Evolutionary conservation across 2,888 invertebrate species (phyloP).

Genomic region (Pediacus dermestoides): DNA sequence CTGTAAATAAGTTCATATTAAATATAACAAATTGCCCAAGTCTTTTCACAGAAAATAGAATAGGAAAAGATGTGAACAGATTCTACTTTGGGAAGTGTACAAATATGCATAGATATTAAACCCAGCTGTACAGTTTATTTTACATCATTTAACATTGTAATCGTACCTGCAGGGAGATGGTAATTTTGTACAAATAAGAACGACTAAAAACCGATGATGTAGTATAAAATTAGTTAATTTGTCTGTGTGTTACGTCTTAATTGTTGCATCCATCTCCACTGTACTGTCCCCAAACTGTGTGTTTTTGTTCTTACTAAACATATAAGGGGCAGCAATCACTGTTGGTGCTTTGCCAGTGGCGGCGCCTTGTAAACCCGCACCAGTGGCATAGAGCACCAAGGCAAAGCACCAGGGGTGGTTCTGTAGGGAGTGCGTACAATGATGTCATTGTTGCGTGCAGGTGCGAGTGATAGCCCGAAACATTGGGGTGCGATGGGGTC

Average conservation of each 20-base stretch:
- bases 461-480: conserved; percentile 56
- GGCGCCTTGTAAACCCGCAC: not conserved
- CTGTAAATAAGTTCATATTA: too few species aligned
- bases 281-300: conserved; percentile 28
- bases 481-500: conserved; percentile 54
- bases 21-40: too few species aligned
- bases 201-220: too few species aligned
- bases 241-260: conserved; percentile 11
- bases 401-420: conserved; percentile 28
- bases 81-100: too few species aligned
- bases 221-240: conserved; percentile 3
- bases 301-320: conserved; percentile 39
- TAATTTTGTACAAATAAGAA: too few species aligned
- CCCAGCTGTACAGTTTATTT: conserved; percentile 18
- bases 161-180: conserved; percentile 21
- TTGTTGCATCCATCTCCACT: conserved; percentile 18
- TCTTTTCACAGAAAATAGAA: too few species aligned
- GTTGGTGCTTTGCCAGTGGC: conserved; percentile 24
- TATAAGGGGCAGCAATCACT: conserved; percentile 38
- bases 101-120: too few species aligned
- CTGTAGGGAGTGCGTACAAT: conserved; percentile 48
- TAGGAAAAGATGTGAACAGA: too few species aligned
- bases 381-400: conserved; percentile 9
- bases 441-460: conserved; percentile 52
- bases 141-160: conserved; percentile 11